Conservation (phyloP, 2,888 invertebrate genomes). For the Falcaria lacertinaria region DNA sequence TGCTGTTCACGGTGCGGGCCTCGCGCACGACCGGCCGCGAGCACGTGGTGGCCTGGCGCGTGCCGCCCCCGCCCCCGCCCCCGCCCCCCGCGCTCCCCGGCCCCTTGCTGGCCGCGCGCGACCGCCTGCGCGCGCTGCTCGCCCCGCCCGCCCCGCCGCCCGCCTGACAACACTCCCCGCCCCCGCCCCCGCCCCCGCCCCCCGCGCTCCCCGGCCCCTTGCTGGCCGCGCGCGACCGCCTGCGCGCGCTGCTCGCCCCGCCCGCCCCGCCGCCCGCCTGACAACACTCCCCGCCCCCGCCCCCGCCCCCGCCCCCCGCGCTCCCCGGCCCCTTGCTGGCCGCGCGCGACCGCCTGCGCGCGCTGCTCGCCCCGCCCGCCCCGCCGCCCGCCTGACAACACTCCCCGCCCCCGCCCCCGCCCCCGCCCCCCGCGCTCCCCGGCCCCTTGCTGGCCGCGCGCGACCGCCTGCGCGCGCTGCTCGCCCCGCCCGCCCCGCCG, state of each 20-base stretch:
- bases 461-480: conserved; percentile 14
- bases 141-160: conserved; percentile 23
- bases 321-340: too few species aligned
- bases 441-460: too few species aligned
- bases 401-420: conserved; percentile 11
- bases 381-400: background rate
- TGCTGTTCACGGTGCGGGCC: conserved; percentile 91
- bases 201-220: too few species aligned
- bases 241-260: conserved; percentile 14
- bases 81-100: conserved; percentile 24
- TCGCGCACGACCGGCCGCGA: conserved; percentile 94
- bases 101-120: conserved; percentile 20
- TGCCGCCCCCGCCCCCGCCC: conserved; percentile 44
- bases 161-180: conserved; percentile 13
- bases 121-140: conserved; percentile 12
- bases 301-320: background rate
- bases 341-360: conserved; percentile 8
- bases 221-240: conserved; percentile 8
- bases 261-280: background rate
- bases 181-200: conserved; percentile 2
- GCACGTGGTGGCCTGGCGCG: conserved; percentile 94
- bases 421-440: too few species aligned
- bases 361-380: conserved; percentile 12
- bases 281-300: conserved; percentile 11
- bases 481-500: conserved; percentile 5